Base-by-base conservation (phyloP, 2,888 invertebrate genomes). In the Eupithecia vulgata region DNA sequence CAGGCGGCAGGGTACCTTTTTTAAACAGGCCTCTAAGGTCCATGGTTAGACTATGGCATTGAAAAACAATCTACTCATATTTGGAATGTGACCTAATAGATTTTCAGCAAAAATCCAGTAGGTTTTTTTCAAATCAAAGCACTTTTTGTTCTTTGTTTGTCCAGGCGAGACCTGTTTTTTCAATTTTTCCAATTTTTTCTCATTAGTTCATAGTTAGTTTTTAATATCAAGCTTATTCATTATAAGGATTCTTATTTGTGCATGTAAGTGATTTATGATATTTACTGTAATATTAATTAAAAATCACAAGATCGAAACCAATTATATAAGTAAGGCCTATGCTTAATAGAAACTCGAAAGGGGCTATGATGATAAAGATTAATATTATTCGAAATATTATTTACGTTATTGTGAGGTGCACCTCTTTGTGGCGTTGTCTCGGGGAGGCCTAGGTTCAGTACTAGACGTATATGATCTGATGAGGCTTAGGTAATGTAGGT, bases 121-220 rank as follows among this genome's bases (percentile, higher is more conserved):
- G 91, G 93, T 74, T 78, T 8, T 13, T 30, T 10, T 13, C 12
- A 69, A 75, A 67, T 70, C 75, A 21, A 68, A 80, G 80, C 83
- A 91, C 85, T 91, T 92, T 93, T 92, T 92, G 90, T 92, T 91
- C 82, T 89, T 92, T 91, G 82, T 91, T 91, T 89, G 83, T 77
- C 74, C 77, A 84, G 71, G 80, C 52, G 76, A 75, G 72, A 74
- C 78, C 73, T 72, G 83, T 86, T 89, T 91, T 84, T 91, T 89
- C 81, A 84, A 86, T 82, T 77, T 83, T 81, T 81, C 75, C 79
- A 67, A 35, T 75, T 65, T 79, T 81, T 77, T 72, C 62, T 66
- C 42, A 25, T 72, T 72, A 70, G 65, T 70, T 64, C 67, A 68
- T 72, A 70, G 70, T 75, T 70, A 72, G 72, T 72, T 66, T 72